Evolutionary conservation across 2,797 vertebrate species (phyloP).

Genomic region (Rousettus madagascariensis): DNA sequence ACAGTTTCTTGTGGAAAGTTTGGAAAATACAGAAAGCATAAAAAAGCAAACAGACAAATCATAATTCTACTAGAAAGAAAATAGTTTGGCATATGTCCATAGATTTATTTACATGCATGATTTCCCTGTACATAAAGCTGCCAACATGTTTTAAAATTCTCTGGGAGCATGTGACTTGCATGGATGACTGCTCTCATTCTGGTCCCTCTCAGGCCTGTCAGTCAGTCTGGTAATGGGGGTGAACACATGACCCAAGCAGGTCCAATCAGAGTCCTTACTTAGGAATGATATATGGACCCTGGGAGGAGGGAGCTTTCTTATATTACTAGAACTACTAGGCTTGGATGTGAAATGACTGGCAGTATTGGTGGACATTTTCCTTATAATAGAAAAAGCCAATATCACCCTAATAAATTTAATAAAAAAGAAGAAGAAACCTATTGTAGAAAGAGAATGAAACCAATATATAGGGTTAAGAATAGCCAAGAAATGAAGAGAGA

Average conservation of each 20-base stretch:
- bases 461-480: not conserved
- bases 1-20: not conserved
- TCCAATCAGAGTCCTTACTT: not conserved
- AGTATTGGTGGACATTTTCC: not conserved
- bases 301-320: not conserved
- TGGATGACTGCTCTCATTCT: not conserved
- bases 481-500: not conserved
- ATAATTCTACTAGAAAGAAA: not conserved
- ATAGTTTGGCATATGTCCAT: not conserved
- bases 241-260: not conserved
- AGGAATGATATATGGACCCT: not conserved
- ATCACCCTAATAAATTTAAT: too few species aligned
- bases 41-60: not conserved
- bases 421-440: not conserved
- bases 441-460: not conserved
- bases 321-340: not conserved
- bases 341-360: not conserved
- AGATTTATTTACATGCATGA: not conserved
- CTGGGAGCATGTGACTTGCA: not conserved
- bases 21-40: slow-evolving; percentile 27
- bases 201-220: not conserved
- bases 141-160: not conserved
- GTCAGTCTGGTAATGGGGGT: not conserved
- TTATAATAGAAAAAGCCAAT: not conserved
- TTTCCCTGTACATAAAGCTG: not conserved